Evolutionary conservation across 2,888 invertebrate genomes (phyloP), one percentile per base, ranked within the genome.

Genomic region (Euzetes globulus): DNA sequence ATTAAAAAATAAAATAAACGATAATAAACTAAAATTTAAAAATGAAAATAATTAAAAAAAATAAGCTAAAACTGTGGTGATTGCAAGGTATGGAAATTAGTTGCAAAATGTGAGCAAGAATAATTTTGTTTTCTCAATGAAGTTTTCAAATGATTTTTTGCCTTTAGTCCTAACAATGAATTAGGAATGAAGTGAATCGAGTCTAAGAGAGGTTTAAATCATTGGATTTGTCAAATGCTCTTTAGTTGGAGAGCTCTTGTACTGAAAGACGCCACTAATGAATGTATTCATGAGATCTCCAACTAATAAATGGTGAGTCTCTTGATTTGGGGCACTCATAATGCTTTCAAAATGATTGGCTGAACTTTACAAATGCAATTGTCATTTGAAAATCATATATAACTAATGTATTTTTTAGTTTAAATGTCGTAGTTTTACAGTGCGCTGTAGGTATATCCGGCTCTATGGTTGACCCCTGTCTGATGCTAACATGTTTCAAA

Each of bases 301-400:
- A 17, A 13, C 63, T 33, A 63, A 63, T 63, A 63, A 63, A 63
- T 63, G 29, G 25, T 17, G 13, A 29, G 63, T 63, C 33, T 63
- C 33, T 1, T 7, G 33, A 63, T 63, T 63, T 33, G 33, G 63
- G 33, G 33, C 63, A 63, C 17, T 63, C 63, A 29, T 63, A 29
- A 63, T 63, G 63, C 17, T 63, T 63, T 63, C 2, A 58, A 58
- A 58, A 63, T 6, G 15, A 27, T 63, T 63, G 15, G 15, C 5
- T 6, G 13, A 6, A 7, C 33, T 29, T 27, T 29, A 13, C 17
- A 9, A 63, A 63, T 63, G 63, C 63, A 63, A 63, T 63, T 63
- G 63, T 63, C 63, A 63, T 63, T 63, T 63, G 63, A 17, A 33
- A 63, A 63, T 63, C 63, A 63, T 63, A 29, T 63, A 63, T 63